Percentiles rank a stretch among this genome's conserved stretches.
phyloP scores from a whole-genome alignment of 2,113 vertebrate species.

The Diphyllodes magnificus region DNA sequence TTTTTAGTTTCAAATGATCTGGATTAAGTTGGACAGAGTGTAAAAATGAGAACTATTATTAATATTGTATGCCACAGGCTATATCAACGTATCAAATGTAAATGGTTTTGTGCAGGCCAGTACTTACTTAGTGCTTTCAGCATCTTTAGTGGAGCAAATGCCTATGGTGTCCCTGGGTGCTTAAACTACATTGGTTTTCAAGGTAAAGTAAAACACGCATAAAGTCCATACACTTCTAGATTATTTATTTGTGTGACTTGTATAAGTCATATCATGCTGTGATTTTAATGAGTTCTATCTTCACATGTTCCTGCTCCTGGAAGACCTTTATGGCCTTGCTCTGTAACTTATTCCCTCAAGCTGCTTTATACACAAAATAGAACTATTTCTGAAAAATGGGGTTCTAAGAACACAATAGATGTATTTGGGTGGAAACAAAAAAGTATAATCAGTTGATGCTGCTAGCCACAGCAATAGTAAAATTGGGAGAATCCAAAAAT shows the following conservation, averaged over 20 bases:
- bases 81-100: not conserved
- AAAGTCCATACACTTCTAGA: not conserved
- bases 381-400: not conserved
- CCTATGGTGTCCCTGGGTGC: not conserved
- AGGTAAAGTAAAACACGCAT: not conserved
- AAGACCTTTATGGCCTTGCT: not conserved
- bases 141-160: not conserved
- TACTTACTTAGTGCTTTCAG: not conserved
- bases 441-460: not conserved
- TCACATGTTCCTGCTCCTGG: not conserved
- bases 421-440: not conserved
- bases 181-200: not conserved
- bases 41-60: not conserved
- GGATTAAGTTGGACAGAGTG: not conserved
- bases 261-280: not conserved
- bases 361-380: not conserved
- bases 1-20: not conserved
- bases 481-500: not conserved
- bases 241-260: not conserved
- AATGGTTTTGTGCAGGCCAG: not conserved
- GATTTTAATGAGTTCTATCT: slow-evolving; percentile 40
- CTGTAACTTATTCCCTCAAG: not conserved
- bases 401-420: not conserved
- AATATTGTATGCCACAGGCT: not conserved
- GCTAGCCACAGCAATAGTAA: not conserved